phyloP scores from a whole-genome alignment of 2,113 vertebrate species.

The Trematomus loennbergii region DNA sequence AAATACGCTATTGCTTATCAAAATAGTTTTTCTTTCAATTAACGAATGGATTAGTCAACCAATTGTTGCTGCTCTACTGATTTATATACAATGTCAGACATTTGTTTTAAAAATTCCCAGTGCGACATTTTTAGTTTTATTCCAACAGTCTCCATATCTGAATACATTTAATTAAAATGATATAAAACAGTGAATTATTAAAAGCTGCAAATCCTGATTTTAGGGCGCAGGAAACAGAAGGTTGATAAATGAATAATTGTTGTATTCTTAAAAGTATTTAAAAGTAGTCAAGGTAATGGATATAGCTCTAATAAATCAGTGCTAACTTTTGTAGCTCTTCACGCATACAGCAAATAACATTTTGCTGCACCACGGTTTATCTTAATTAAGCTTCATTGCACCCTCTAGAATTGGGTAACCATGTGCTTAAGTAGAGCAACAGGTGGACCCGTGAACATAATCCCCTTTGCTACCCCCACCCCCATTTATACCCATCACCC shows the following conservation, averaged over 20 bases:
- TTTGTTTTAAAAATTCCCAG: no score
- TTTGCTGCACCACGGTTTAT: slow-evolving; percentile 30
- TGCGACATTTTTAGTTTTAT: not conserved
- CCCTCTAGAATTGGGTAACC: not conserved
- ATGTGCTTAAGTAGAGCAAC: slow-evolving; percentile 50
- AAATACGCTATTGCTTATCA: no score
- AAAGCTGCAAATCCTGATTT: not conserved
- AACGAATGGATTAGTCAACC: no score
- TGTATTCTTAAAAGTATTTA: not conserved
- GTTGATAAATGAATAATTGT: not conserved
- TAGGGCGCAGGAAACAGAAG: not conserved
- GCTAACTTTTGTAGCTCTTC: not conserved
- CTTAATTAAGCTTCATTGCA: slow-evolving; percentile 48
- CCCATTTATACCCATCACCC: not conserved
- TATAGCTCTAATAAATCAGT: not conserved
- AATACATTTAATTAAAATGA: not conserved
- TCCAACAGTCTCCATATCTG: not conserved
- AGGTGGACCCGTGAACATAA: slow-evolving; percentile 33
- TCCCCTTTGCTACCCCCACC: not conserved
- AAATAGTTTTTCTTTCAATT: no score
- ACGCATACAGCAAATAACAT: not conserved
- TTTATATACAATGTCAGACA: no score
- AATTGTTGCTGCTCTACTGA: no score
- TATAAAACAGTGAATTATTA: not conserved
- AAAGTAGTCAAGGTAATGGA: not conserved